Base-by-base conservation (phyloP, 1,140 invertebrate genomes). In the Hycleus phaleratus region DNA sequence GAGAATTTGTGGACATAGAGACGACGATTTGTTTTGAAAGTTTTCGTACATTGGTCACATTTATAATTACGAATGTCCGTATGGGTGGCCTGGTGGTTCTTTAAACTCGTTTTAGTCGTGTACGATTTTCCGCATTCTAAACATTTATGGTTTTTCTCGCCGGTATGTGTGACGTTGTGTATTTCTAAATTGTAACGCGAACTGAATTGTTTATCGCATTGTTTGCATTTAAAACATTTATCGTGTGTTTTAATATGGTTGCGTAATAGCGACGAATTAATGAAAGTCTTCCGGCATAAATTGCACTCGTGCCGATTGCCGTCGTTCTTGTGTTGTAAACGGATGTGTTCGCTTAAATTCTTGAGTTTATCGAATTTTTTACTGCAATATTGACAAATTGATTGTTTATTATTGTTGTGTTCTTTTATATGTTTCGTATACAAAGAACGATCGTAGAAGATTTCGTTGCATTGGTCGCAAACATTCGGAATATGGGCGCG, bases 111-210 rank as follows among this genome's bases (percentile, higher is more conserved):
- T 59, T 69, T 69, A 4, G 62, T 65, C 10, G 64, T 45, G 46
- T 62, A 68, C 6, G 25, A 26, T 46, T 68, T 69, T 6, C 49
- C 43, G 53, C 68, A 69, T n/a, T 61, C 45, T 4, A 52, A 40
- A 49, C 68, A 69, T 49, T 66, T 64, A 50, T 58, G 58, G 32
- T 61, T 63, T 40, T 54, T 61, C 38, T 63, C 66, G 12, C 64
- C 62, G 12, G 68, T 68, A 52, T 69, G 68, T 10, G 63, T 64
- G 1, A 64, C 63, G 7, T 51, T 54, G 56, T 69, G 68, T 18
- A 61, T 60, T 44, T 69, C 61, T 11, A 69, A 55, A 49, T 69
- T 69, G 43, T 67, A 69, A 58, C 67, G 59, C 8, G 63, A 66
- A 18, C 66, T 56, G 55, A 69, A 69, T 6, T 61, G 39, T 59